phyloP scores from a whole-genome alignment of 2,888 invertebrate species.

The Cyclophora punctaria region DNA sequence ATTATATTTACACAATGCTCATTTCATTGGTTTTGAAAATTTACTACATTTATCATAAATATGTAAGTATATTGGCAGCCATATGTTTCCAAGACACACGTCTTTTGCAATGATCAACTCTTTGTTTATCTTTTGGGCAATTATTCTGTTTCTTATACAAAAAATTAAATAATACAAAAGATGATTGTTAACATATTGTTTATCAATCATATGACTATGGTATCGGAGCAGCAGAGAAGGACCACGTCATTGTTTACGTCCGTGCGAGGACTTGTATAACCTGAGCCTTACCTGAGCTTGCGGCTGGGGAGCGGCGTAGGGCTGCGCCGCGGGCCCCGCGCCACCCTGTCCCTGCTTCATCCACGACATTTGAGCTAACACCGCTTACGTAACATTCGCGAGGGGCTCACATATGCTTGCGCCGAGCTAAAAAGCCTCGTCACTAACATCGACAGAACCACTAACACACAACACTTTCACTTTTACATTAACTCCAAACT shows the following conservation, averaged over 20 bases:
- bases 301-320: constrained; percentile 50
- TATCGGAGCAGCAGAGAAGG: constrained; percentile 18
- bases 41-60: too few species aligned
- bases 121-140: too few species aligned
- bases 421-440: constrained; percentile 47
- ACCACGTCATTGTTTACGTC: constrained; percentile 70
- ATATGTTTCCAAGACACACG: too few species aligned
- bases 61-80: too few species aligned
- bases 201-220: constrained; percentile 34
- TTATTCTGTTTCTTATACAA: neutral
- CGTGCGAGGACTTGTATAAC: constrained; percentile 34
- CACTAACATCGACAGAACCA: constrained; percentile 51
- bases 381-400: constrained; percentile 68
- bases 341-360: constrained; percentile 56
- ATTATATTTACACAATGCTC: too few species aligned
- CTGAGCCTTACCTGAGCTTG: constrained; percentile 62
- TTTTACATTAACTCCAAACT: constrained; percentile 21
- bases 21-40: too few species aligned
- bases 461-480: constrained; percentile 50
- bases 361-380: constrained; percentile 64
- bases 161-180: too few species aligned
- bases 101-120: too few species aligned
- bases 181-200: constrained; percentile 12
- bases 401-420: constrained; percentile 56
- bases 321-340: constrained; percentile 41